Percentiles rank a stretch among this genome's conserved stretches.
Evolutionary conservation across 2,888 invertebrate genomes (phyloP).

Genomic region (Scaeva pyrastri): DNA sequence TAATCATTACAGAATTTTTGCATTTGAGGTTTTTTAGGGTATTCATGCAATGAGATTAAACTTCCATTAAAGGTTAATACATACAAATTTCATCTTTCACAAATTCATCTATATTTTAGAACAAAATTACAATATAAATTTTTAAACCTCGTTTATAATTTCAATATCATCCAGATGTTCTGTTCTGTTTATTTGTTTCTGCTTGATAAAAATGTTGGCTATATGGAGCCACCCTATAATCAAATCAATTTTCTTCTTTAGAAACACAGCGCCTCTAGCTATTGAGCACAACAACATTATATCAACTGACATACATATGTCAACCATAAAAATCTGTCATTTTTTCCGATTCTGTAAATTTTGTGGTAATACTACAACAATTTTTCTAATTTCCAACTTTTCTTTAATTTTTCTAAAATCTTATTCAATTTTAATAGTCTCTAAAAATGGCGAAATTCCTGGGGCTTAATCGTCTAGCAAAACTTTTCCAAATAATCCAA

Average conservation of each 20-base stretch:
- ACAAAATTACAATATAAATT: too few relatives aligned
- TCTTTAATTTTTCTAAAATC: not conserved
- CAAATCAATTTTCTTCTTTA: not conserved
- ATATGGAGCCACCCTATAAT: not conserved
- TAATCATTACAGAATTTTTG: too few relatives aligned
- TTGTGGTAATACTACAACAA: slow-evolving; percentile 17
- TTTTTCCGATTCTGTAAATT: not conserved
- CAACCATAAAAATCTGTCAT: slow-evolving; percentile 2
- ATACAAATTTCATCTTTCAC: too few relatives aligned
- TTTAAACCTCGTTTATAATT: too few relatives aligned
- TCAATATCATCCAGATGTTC: too few relatives aligned
- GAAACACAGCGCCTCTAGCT: not conserved
- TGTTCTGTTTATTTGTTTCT: too few relatives aligned
- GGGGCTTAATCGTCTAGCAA: slow-evolving; percentile 89
- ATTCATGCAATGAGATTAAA: too few relatives aligned
- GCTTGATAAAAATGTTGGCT: too few relatives aligned
- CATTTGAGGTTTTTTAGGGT: too few relatives aligned
- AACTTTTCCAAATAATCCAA: slow-evolving; percentile 87
- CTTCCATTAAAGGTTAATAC: too few relatives aligned
- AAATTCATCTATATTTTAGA: too few relatives aligned
- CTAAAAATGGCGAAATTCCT: slow-evolving; percentile 87
- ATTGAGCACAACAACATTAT: not conserved
- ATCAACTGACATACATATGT: not conserved
- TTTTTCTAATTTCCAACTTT: not conserved
- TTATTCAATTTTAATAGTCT: slow-evolving; percentile 1